Evolutionary conservation across 1,140 invertebrate genomes (phyloP), one percentile per base, ranked within the genome.

Genomic region (Drosophila fuyamai): DNA sequence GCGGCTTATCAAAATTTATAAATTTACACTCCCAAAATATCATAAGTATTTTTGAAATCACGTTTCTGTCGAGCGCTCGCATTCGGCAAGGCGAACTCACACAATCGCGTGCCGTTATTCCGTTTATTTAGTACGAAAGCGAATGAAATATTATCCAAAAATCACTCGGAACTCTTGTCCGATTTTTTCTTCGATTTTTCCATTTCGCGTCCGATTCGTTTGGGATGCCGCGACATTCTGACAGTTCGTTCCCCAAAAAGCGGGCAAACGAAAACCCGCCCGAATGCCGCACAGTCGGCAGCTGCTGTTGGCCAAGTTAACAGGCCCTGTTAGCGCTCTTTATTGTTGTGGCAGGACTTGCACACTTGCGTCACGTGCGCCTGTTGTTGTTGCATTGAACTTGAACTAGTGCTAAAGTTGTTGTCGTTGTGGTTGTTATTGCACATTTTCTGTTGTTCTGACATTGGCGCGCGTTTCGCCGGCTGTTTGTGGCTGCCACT

Each of bases 191-290:
- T 57, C 8, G 53, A 53, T 35, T 48, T 43, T 59, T 8, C 44
- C 46, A 75, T 41, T 51, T 62, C 53, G 73, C 81, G 57, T 81
- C 74, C 68, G 78, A 62, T 57, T 70, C 60, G 74, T 75, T 77
- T 74, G 67, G 75, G 78, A 77, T 78, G 44, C 65, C 82, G 74
- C 78, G 65, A 81, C 78, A 75, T 63, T 86, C 81, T 85, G 65
- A 81, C 57, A 41, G 58, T 35, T 59, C 36, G 62, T 29, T 27
- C 0, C 43, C 16, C 16, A 18, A 41, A 27, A 35, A 16, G 23
- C 38, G 32, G 35, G 13, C 13, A 32, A 35, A 4, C 18, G 61
- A 44, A 35, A 14, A 8, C 14, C 29, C 46, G 14, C 41, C 43
- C 47, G 35, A 54, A 18, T 51, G 46, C 27, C 5, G 47, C 27